These are phyloP conservation scores for Drosophila maculinotata DNA, from an alignment of 2,888 invertebrate genomes.

Conservation along the genomic window DNA sequence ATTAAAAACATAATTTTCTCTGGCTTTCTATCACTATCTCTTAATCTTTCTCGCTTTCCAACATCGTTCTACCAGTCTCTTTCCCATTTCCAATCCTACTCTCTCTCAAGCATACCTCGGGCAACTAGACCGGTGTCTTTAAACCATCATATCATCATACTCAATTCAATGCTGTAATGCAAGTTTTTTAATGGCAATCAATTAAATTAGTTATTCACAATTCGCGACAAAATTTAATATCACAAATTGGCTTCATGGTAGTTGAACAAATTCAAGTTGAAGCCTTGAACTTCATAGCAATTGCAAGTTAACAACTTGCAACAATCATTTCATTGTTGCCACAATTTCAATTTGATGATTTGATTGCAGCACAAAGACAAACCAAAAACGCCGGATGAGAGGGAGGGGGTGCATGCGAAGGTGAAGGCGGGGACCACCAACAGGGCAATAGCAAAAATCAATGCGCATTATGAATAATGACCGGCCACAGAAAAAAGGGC, in stretches of 20 bases:
- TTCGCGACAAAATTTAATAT: background rate
- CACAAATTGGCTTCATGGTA: no score
- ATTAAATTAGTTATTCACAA: background rate
- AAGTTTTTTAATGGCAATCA: background rate
- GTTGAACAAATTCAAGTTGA: slow-evolving; percentile 13
- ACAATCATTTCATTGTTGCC: slow-evolving; percentile 5
- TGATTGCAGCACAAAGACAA: slow-evolving; percentile 26
- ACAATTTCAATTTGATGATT: slow-evolving; percentile 36
- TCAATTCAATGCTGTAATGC: background rate
- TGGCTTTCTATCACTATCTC: no score
- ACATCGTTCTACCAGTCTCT: no score
- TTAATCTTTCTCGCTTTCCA: no score
- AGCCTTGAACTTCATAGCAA: slow-evolving; percentile 8
- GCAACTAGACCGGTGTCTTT: no score
- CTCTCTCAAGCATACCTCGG: background rate
- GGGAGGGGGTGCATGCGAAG: no score
- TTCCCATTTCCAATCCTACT: background rate
- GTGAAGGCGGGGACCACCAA: background rate
- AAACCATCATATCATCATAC: no score
- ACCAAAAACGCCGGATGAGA: background rate
- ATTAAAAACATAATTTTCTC: no score
- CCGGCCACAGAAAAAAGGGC: background rate
- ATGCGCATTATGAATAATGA: slow-evolving; percentile 38
- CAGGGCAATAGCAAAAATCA: slow-evolving; percentile 44
- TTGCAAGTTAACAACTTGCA: slow-evolving; percentile 31